A percentile compares a stretch with the other conserved stretches of the same genome.
These are phyloP conservation scores for Bombus huntii DNA, from an alignment of 1,140 invertebrate species.

Conservation along the genomic window DNA sequence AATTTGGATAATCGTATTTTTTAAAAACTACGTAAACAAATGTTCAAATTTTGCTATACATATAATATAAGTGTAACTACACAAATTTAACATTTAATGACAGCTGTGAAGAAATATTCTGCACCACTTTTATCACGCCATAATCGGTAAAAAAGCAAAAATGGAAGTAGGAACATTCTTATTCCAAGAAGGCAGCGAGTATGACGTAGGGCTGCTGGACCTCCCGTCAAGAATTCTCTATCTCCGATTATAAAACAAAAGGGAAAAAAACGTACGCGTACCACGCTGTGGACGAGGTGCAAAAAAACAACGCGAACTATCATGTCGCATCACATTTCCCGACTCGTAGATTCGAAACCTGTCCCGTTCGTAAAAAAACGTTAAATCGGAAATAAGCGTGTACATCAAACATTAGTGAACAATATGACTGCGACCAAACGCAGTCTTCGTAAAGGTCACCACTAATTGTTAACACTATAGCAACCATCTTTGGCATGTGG, in stretches of 20 bases:
- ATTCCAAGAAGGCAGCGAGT: slow-evolving; percentile 60
- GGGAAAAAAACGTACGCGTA: slow-evolving; percentile 6
- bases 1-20: too few relatives aligned
- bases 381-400: slow-evolving; percentile 21
- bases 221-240: slow-evolving; percentile 67
- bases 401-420: not conserved
- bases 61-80: too few relatives aligned
- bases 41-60: too few relatives aligned
- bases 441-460: not conserved
- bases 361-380: slow-evolving; percentile 7
- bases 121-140: slow-evolving; percentile 52
- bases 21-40: too few relatives aligned
- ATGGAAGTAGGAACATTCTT: slow-evolving; percentile 42
- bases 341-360: slow-evolving; percentile 28
- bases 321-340: slow-evolving; percentile 40
- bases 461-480: not conserved
- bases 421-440: not conserved
- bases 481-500: not conserved
- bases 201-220: slow-evolving; percentile 57
- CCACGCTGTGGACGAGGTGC: not conserved
- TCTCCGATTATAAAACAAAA: slow-evolving; percentile 53
- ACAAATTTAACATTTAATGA: slow-evolving; percentile 19
- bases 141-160: slow-evolving; percentile 57
- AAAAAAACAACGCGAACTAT: slow-evolving; percentile 8
- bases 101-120: slow-evolving; percentile 27